Conservation (phyloP, 2,113 vertebrate genomes). For the Hypanus sabinus region DNA sequence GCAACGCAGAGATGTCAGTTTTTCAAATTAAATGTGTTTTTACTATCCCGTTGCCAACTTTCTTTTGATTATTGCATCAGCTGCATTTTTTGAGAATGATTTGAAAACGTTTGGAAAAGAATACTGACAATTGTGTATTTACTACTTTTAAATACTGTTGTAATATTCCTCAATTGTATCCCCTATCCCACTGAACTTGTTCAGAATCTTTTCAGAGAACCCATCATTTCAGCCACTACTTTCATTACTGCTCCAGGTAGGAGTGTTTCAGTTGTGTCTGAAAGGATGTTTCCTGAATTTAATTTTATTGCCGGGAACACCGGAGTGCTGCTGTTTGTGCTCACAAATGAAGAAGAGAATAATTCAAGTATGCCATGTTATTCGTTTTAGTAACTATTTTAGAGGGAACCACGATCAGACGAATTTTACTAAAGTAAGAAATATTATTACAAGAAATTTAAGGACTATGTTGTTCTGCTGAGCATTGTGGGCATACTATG, state of each 20-base stretch:
- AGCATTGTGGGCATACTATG: too few species aligned
- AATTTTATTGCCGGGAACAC: background rate
- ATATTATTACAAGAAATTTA: background rate
- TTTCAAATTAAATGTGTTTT: too few species aligned
- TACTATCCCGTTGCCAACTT: background rate
- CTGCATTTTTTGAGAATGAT: background rate
- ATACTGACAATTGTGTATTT: background rate
- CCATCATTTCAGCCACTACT: background rate
- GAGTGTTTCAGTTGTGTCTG: background rate
- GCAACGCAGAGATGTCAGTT: background rate
- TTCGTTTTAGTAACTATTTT: background rate
- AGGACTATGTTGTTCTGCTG: too few species aligned
- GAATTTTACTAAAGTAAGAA: background rate
- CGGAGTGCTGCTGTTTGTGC: background rate
- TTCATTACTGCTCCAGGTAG: background rate
- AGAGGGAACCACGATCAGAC: background rate
- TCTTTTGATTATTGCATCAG: background rate
- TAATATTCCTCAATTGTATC: background rate
- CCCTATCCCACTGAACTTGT: background rate
- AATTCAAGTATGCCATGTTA: background rate
- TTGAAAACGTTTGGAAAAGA: background rate
- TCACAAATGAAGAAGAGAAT: background rate
- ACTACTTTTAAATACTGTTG: background rate
- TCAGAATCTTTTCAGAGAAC: background rate
- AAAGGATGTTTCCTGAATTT: background rate